Evolutionary conservation across 2,113 vertebrate species (phyloP), one percentile per base, ranked within the genome.

Genomic region (Meles meles): DNA sequence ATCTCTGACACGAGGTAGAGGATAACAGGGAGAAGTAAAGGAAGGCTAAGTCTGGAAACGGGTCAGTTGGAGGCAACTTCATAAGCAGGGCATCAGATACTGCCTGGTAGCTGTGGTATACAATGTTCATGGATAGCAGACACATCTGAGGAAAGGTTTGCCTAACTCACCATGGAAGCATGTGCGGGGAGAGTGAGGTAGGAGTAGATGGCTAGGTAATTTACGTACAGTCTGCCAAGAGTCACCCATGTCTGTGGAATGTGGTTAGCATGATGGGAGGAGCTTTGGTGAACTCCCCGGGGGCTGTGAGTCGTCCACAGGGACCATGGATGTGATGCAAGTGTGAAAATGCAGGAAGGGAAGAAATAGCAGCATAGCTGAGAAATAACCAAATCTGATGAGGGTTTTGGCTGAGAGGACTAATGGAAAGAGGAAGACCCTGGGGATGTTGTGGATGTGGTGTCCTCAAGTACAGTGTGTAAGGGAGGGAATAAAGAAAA

Each of bases 1-100:
- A 11, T 2, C 3, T 4, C 29, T 1, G 6, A 1, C 2, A 0
- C 0, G 39, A 18, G 8, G 44, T 1, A 15, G 27, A 4, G 6
- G 39, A 0, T 18, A 2, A 7, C 3, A 4, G 37, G 69, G 47
- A 1, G 52, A 47, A 2, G 9, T n/a, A 1, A 3, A 23, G n/a
- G 61, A 27, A 37, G 47, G 29, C 55, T 1, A 9, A 5, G 13
- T 34, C 9, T 29, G 63, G 44, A 69, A 17, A 10, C 10, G 2
- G 67, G 67, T 21, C 6, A 21, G 6, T 27, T 27, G 44, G 47
- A 25, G 39, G 47, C 0, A 9, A 27, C 18, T 65, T 63, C 20
- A 0, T 15, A 11, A 1, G 4, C 9, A 18, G 29, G 21, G 15
- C 6, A 0, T 15, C 1, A 17, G 79, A 1, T 2, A 10, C 7